Percentiles rank a stretch among this genome's conserved stretches.
These are phyloP conservation scores for Drosophila pseudoobscura DNA, from an alignment of 1,140 invertebrate species.

Conservation along the genomic window DNA sequence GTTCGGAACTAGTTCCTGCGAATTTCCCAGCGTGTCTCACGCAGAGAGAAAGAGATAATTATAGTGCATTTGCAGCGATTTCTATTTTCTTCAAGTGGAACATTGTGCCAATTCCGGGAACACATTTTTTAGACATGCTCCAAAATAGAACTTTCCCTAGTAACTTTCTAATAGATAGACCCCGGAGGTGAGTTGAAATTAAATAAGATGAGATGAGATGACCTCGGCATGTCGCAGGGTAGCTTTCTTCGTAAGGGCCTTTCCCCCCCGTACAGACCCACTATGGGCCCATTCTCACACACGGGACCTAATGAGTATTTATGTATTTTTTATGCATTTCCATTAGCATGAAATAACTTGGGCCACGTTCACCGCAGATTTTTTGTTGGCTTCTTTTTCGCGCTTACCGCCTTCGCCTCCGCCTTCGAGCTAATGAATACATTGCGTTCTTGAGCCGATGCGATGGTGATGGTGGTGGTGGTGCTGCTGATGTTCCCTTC, in stretches of 20 bases:
- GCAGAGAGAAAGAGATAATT: no score
- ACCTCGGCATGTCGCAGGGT: constrained; percentile 21
- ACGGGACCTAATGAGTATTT: constrained; percentile 70
- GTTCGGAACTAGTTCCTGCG: no score
- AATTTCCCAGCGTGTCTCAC: no score
- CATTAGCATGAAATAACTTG: constrained; percentile 64
- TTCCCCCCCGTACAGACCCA: constrained; percentile 5
- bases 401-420: constrained; percentile 9
- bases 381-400: constrained; percentile 26
- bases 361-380: not conserved
- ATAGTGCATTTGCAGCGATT: constrained; percentile 8
- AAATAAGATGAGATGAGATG: constrained; percentile 18
- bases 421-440: constrained; percentile 57
- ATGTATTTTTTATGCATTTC: constrained; percentile 77
- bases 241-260: constrained; percentile 62
- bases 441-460: constrained; percentile 24
- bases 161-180: constrained; percentile 73
- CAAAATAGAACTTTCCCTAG: constrained; percentile 54
- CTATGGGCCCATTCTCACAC: constrained; percentile 8
- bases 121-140: constrained; percentile 6
- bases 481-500: constrained; percentile 3
- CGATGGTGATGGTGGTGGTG: constrained; percentile 5
- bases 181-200: constrained; percentile 24
- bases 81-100: constrained; percentile 31
- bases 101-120: constrained; percentile 44